phyloP scores from a whole-genome alignment of 2,888 invertebrate species.

The Gastracanthus pulcherrimus region DNA sequence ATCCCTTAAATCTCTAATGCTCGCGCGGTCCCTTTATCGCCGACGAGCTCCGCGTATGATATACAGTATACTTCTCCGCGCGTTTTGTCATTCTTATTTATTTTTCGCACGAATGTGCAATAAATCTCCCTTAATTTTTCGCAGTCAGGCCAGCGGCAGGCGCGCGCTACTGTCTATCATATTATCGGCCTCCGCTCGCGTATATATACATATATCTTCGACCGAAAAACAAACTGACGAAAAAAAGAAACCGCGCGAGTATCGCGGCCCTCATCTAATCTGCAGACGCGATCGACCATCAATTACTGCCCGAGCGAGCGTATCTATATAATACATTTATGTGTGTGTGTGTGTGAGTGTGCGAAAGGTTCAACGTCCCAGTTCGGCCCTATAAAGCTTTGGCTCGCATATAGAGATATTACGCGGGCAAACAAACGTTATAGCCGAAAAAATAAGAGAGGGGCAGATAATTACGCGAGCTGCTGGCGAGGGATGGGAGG shows the following conservation, averaged over 20 bases:
- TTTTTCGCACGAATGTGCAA: slow-evolving; percentile 22
- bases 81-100: background rate
- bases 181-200: too few species aligned
- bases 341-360: too few species aligned
- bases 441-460: background rate
- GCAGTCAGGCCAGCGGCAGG: background rate
- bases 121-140: slow-evolving; percentile 36
- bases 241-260: background rate
- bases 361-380: slow-evolving; percentile 8
- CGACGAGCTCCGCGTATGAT: too few species aligned
- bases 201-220: too few species aligned
- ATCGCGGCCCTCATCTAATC: slow-evolving; percentile 13
- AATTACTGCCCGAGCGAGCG: slow-evolving; percentile 9
- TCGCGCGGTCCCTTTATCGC: background rate
- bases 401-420: background rate
- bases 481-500: background rate
- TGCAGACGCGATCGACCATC: slow-evolving; percentile 21
- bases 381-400: too few species aligned
- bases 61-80: background rate
- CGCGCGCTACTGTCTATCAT: background rate
- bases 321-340: too few species aligned
- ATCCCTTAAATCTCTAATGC: slow-evolving; percentile 19
- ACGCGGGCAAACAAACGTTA: background rate
- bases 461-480: background rate
- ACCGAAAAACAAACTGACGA: background rate